These are phyloP conservation scores for Amblyopsis rosae DNA, from an alignment of 2,113 vertebrate species.

Conservation along the genomic window DNA sequence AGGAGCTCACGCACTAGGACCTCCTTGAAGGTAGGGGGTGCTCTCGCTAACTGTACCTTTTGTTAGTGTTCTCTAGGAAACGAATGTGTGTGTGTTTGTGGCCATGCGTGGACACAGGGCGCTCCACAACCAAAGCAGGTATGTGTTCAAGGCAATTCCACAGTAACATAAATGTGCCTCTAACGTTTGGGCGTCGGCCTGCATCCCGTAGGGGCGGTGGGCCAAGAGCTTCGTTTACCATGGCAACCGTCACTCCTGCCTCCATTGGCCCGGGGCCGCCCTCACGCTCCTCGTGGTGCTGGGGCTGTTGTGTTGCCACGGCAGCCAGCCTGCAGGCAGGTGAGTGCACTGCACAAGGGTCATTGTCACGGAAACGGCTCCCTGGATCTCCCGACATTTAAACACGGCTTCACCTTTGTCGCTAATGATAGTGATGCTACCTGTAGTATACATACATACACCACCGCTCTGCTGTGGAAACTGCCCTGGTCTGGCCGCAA, in stretches of 20 bases:
- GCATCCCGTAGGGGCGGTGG: slow-evolving; percentile 81
- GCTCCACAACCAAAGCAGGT: too few species aligned
- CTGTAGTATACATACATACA: too few species aligned
- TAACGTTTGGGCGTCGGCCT: neutral
- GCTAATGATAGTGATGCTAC: neutral
- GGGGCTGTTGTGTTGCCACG: slow-evolving; percentile 86
- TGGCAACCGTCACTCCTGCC: slow-evolving; percentile 91
- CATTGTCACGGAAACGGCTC: neutral
- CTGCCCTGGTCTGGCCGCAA: too few species aligned
- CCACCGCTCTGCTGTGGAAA: too few species aligned
- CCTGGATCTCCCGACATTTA: neutral
- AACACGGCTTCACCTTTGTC: neutral
- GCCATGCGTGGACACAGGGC: too few species aligned
- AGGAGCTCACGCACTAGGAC: slow-evolving; percentile 71
- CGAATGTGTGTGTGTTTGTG: too few species aligned
- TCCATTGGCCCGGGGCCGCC: slow-evolving; percentile 94
- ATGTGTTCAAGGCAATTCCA: too few species aligned
- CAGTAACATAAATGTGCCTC: too few species aligned
- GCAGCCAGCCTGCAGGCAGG: slow-evolving; percentile 93
- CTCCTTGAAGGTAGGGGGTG: slow-evolving; percentile 79
- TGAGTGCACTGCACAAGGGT: slow-evolving; percentile 44
- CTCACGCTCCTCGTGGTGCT: slow-evolving; percentile 89
- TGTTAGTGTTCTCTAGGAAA: too few species aligned
- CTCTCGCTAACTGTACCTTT: too few species aligned
- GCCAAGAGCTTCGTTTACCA: slow-evolving; percentile 90